Evolutionary conservation across 2,888 invertebrate species (phyloP).

Genomic region (Caradrina clavipalpis): DNA sequence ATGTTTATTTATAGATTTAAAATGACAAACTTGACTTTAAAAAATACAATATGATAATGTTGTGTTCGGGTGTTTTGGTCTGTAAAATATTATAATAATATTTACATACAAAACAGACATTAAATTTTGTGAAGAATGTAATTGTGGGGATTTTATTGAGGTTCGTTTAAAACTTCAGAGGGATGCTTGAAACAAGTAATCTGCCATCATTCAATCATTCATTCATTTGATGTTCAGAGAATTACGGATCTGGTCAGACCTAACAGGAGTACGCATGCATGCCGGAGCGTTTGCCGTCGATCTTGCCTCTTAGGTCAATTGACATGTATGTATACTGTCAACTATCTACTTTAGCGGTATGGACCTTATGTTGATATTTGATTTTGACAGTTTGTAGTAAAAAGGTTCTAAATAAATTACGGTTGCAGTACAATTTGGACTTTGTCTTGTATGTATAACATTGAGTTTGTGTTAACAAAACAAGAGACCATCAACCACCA

Average conservation of each 20-base stretch:
- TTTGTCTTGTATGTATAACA: no score
- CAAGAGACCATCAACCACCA: no score
- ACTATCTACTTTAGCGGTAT: background rate
- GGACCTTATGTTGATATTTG: background rate
- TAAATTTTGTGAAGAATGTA: background rate
- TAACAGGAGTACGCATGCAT: background rate
- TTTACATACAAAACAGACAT: background rate
- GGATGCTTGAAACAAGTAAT: background rate
- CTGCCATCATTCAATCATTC: no score
- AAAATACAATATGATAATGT: slow-evolving; percentile 20
- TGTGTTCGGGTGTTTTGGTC: slow-evolving; percentile 8
- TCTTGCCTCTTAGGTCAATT: no score
- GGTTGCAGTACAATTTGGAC: background rate
- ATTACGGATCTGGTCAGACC: background rate
- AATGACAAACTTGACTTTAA: background rate
- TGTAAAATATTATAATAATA: background rate
- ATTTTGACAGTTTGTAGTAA: background rate
- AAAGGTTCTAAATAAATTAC: background rate
- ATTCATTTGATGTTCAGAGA: background rate
- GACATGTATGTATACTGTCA: no score
- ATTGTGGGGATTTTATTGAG: background rate
- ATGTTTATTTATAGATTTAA: slow-evolving; percentile 12
- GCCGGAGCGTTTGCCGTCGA: background rate
- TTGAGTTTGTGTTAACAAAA: no score
- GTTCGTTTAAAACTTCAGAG: background rate